Percentiles rank a stretch among this genome's conserved stretches.
These are phyloP conservation scores for Neelides folsomi DNA, from an alignment of 2,888 invertebrate genomes.

Conservation along the genomic window DNA sequence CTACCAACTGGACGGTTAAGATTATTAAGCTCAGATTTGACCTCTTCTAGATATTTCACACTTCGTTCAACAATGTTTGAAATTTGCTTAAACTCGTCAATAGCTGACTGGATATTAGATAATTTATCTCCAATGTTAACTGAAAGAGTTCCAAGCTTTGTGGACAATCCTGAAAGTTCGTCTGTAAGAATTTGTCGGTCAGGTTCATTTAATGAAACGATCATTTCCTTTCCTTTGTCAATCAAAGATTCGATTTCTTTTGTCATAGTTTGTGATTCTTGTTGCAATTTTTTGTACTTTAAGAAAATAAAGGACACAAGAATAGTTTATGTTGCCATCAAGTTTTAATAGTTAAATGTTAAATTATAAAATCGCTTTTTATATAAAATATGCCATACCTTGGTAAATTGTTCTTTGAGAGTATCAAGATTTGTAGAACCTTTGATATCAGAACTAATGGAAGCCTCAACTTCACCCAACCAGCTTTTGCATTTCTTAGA, in stretches of 20 bases:
- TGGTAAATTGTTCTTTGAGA: conserved; percentile 72
- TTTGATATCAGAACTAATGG: conserved; percentile 64
- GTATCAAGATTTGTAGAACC: conserved; percentile 61
- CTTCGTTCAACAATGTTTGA: conserved; percentile 66
- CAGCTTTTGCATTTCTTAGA: conserved; percentile 70
- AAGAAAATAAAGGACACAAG: too few relatives aligned
- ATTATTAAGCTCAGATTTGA: conserved; percentile 70
- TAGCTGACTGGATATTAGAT: conserved; percentile 57
- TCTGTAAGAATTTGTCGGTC: conserved; percentile 73
- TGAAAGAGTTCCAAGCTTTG: conserved; percentile 60
- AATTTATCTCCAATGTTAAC: conserved; percentile 63
- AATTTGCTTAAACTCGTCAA: conserved; percentile 67
- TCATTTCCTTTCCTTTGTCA: conserved; percentile 64
- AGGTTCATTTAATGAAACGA: conserved; percentile 66
- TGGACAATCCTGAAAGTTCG: conserved; percentile 60
- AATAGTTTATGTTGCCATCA: conserved; percentile 1
- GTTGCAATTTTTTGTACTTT: conserved; percentile 59
- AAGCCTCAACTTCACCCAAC: conserved; percentile 80
- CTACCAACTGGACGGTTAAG: conserved; percentile 75
- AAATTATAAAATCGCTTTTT: not conserved
- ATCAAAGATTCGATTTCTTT: conserved; percentile 59
- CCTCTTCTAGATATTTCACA: conserved; percentile 60
- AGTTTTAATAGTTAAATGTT: not conserved
- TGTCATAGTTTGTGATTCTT: conserved; percentile 46
- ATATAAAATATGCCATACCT: conserved; percentile 44